Evolutionary conservation across 2,888 invertebrate genomes (phyloP), one percentile per base, ranked within the genome.

Genomic region (Meiosimyza platycephala): DNA sequence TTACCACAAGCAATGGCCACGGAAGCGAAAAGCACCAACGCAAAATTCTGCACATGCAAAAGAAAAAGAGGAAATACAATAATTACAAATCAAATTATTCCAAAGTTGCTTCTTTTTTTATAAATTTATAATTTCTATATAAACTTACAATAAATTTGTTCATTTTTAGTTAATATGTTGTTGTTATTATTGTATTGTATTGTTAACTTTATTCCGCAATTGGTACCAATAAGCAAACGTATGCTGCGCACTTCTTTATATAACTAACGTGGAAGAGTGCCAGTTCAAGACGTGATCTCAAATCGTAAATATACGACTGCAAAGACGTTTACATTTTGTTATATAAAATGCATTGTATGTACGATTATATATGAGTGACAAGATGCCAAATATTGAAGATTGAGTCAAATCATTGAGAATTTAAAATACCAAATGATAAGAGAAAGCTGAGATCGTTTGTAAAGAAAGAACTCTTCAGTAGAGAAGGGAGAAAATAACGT

Each of bases 121-220:
- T 40, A 40, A 9, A 40, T 40, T 40, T 40, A 13, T 15, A 16
- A 28, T 28, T 64, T 40, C 28, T 16, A 18, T 9, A 66, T 74
- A 55, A 76, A 83, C 82, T 82, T 82, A 82, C 82, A 79, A 79
- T 76, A 78, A 82, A 83, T 72, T 78, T 79, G 79, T 83, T 82
- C 82, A 82, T 82, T 77, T 74, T 82, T 74, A 72, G 55, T 13
- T 63, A 22, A 16, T 59, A 51, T 67, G 57, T 62, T 12, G 13
- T 16, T 67, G 33, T 74, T 63, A 16, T 18, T 22, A 18, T 6
- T 18, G 48, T 40, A 33, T 33, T 60, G 4, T 48, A 59, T 62
- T 72, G 68, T 63, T 78, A 40, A 50, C 66, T 73, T 72, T 48
- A 55, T 77, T 74, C 78, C 75, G 75, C 71, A 75, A 74, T 73